Percentiles rank a stretch among this genome's conserved stretches.
Conservation (phyloP, 2,797 vertebrate genomes). For the Fratercula arctica region DNA sequence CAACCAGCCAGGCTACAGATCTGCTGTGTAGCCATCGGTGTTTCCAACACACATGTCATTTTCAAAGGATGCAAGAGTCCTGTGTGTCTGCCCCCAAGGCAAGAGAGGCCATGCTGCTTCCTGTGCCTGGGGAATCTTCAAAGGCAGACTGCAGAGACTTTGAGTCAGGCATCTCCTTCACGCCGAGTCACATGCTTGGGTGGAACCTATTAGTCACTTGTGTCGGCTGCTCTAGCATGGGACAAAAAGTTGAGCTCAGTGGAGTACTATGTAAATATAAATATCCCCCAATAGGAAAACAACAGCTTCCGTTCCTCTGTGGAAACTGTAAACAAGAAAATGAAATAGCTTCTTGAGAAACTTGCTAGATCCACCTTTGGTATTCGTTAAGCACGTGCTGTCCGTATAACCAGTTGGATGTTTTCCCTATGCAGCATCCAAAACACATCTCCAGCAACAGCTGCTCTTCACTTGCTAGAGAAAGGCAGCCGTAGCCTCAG, state of each 20-base stretch:
- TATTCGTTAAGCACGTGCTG: neutral
- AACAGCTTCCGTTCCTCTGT: neutral
- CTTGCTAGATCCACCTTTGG: neutral
- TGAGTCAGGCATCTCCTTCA: neutral
- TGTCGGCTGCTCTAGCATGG: neutral
- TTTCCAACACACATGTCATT: neutral
- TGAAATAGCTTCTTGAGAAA: neutral
- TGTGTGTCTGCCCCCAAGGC: neutral
- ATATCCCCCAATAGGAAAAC: neutral
- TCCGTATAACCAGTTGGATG: neutral
- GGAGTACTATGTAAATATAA: neutral
- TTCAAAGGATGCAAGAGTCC: neutral
- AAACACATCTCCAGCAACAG: neutral
- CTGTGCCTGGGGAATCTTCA: neutral
- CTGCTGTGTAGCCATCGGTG: rapidly evolving
- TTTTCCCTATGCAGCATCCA: neutral
- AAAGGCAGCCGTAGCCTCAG: neutral
- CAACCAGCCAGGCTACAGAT: neutral
- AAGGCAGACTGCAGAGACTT: neutral
- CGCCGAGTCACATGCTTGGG: neutral
- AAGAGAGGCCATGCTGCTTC: neutral
- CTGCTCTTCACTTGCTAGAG: neutral
- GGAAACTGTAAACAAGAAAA: neutral
- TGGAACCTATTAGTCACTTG: neutral
- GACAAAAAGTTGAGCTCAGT: neutral